Percentiles rank a stretch among this genome's conserved stretches.
These are phyloP conservation scores for Symphodus melops DNA, from an alignment of 2,113 vertebrate species.

Conservation along the genomic window DNA sequence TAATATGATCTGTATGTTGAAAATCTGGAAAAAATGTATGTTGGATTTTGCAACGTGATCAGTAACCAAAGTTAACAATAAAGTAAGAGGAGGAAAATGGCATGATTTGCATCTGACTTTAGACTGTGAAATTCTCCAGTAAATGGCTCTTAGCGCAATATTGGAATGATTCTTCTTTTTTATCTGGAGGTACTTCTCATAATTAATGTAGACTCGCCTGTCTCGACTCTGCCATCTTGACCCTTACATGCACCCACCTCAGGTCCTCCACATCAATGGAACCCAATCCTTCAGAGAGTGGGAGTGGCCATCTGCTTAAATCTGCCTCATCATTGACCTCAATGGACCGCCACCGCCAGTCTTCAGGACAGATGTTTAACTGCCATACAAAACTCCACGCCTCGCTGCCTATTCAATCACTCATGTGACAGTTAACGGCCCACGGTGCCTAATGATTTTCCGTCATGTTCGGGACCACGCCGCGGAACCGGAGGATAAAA, in stretches of 20 bases:
- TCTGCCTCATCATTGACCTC: conserved; percentile 80
- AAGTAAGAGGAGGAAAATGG: background rate
- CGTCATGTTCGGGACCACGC: conserved; percentile 80
- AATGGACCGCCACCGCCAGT: conserved; percentile 56
- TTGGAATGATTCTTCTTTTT: background rate
- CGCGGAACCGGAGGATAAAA: conserved; percentile 81
- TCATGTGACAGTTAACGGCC: conserved; percentile 86
- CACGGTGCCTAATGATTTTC: conserved; percentile 85
- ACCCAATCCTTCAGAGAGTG: conserved; percentile 58
- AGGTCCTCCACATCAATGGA: conserved; percentile 40
- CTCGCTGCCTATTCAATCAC: conserved; percentile 83
- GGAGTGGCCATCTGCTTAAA: conserved; percentile 58
- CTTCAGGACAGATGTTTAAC: conserved; percentile 77
- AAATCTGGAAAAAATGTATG: no score
- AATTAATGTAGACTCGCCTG: background rate
- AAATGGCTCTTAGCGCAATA: background rate
- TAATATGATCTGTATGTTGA: no score
- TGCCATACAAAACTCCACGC: conserved; percentile 78
- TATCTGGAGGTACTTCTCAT: background rate
- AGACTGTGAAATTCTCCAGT: no score
- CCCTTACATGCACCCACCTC: conserved; percentile 40
- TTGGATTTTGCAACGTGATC: no score
- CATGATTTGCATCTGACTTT: no score
- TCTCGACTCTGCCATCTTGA: conserved; percentile 37
- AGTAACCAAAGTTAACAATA: no score